A percentile compares a stretch with the other conserved stretches of the same genome.
These are phyloP conservation scores for Oophaga sylvatica DNA, from an alignment of 2,797 vertebrate genomes.

Conservation along the genomic window DNA sequence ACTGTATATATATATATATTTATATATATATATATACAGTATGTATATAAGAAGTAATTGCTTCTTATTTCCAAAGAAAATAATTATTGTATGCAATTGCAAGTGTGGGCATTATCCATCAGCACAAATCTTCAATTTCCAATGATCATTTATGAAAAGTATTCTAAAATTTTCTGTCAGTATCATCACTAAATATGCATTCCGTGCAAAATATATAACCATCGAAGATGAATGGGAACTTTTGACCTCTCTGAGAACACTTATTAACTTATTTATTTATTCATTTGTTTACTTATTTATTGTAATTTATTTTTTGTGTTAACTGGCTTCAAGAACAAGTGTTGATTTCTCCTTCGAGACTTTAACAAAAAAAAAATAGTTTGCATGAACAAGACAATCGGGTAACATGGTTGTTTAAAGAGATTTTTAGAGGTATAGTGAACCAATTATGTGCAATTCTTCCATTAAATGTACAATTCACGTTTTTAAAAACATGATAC, in stretches of 20 bases:
- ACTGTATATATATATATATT: not conserved
- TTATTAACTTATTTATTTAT: slow-evolving; percentile 40
- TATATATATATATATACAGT: no score
- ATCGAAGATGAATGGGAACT: not conserved
- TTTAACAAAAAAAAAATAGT: slow-evolving; percentile 1
- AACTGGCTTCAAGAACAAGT: slow-evolving; percentile 21
- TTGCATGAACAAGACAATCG: slow-evolving; percentile 9
- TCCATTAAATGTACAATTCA: slow-evolving; percentile 10
- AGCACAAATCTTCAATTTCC: slow-evolving; percentile 1
- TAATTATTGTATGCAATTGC: slow-evolving; percentile 5
- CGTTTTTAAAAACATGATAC: not conserved
- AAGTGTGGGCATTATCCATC: not conserved
- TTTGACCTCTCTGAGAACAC: not conserved
- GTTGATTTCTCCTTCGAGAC: slow-evolving; percentile 10
- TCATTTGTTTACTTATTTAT: slow-evolving; percentile 35
- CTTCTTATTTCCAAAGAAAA: not conserved
- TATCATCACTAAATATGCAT: not conserved
- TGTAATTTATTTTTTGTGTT: not conserved
- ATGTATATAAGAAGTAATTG: not conserved
- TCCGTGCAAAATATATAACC: not conserved
- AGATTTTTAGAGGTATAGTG: not conserved
- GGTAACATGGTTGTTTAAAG: not conserved
- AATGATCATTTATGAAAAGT: not conserved
- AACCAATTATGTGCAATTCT: slow-evolving; percentile 20
- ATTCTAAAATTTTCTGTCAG: not conserved